Percentiles rank a stretch among this genome's conserved stretches.
These are phyloP conservation scores for Ellobium chinense DNA, from an alignment of 2,888 invertebrate species.

Conservation along the genomic window DNA sequence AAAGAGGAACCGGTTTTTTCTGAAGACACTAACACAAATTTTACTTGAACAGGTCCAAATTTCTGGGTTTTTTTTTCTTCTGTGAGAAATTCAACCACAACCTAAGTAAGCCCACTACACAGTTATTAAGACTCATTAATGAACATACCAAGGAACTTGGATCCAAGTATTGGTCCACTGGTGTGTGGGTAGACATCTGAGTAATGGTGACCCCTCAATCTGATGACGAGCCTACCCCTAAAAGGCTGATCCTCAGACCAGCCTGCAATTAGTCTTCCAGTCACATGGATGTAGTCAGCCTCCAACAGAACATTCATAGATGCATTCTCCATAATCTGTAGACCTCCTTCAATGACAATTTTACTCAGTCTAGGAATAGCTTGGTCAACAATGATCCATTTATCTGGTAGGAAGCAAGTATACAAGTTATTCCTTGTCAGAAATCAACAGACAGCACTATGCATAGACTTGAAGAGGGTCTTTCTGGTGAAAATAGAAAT, in stretches of 20 bases:
- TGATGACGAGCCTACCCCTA: constrained; percentile 53
- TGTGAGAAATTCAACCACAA: too few relatives aligned
- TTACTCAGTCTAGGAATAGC: constrained; percentile 55
- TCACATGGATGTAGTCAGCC: constrained; percentile 62
- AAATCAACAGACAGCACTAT: too few relatives aligned
- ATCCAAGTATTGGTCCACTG: constrained; percentile 57
- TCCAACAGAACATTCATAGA: constrained; percentile 51
- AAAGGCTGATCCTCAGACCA: constrained; percentile 66
- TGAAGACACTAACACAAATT: too few relatives aligned
- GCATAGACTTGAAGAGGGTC: too few relatives aligned
- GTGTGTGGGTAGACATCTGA: constrained; percentile 49
- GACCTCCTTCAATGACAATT: constrained; percentile 64
- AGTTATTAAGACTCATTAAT: too few relatives aligned
- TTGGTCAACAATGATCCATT: constrained; percentile 65
- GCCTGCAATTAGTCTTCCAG: constrained; percentile 70
- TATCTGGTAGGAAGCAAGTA: too few relatives aligned
- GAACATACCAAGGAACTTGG: constrained; percentile 66
- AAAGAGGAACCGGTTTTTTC: too few relatives aligned
- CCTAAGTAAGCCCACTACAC: too few relatives aligned
- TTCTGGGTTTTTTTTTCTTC: too few relatives aligned
- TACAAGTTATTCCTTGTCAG: too few relatives aligned
- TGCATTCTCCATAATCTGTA: constrained; percentile 56
- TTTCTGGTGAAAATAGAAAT: too few relatives aligned
- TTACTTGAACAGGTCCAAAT: too few relatives aligned
- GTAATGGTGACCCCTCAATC: constrained; percentile 55